Conservation (phyloP, 2,888 invertebrate genomes). For the Eupithecia vulgata region DNA sequence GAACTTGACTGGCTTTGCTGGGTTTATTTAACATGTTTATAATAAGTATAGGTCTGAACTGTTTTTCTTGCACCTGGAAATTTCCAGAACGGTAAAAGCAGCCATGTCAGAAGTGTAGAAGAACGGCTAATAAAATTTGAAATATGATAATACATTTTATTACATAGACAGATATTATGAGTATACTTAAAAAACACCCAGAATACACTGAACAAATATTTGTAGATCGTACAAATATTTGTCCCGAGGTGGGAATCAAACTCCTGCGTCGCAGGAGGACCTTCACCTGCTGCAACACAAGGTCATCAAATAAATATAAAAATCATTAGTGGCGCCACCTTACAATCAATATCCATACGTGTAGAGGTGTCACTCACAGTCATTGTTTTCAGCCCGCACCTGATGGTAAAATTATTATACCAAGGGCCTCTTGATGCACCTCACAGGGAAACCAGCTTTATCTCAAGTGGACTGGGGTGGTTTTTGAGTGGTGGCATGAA, state of each 20-base stretch:
- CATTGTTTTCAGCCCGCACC: conserved; percentile 29
- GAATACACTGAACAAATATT: no score
- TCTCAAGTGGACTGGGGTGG: neutral
- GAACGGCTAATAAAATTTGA: neutral
- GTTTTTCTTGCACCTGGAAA: neutral
- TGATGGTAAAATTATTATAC: conserved; percentile 26
- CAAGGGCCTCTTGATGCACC: conserved; percentile 12
- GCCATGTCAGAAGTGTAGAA: neutral
- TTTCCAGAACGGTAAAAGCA: neutral
- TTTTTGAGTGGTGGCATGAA: conserved; percentile 23
- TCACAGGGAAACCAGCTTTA: conserved; percentile 20
- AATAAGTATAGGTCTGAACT: neutral
- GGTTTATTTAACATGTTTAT: no score
- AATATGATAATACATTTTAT: no score
- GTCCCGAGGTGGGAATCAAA: no score
- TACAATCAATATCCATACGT: conserved; percentile 1
- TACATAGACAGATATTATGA: no score
- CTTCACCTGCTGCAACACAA: no score
- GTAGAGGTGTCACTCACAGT: conserved; percentile 25
- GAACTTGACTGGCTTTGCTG: no score
- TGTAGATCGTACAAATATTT: no score
- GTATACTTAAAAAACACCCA: no score
- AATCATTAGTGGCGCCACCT: neutral
- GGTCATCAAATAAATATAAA: neutral
- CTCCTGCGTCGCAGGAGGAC: no score